Conservation (phyloP, 2,888 invertebrate genomes). For the Drosophila merina region DNA sequence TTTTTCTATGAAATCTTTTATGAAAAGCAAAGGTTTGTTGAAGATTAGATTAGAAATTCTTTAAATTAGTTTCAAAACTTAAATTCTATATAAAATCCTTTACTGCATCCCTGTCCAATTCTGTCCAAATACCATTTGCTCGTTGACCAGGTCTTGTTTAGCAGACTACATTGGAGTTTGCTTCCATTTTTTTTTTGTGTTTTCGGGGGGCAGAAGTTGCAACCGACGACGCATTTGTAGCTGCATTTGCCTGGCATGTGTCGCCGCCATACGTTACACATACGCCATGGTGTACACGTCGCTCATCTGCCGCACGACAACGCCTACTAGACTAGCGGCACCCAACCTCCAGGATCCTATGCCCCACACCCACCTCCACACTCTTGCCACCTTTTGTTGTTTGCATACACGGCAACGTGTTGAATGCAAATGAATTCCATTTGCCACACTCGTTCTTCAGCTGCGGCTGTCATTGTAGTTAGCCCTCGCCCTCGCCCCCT, state of each 20-base stretch:
- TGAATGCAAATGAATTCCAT: constrained; percentile 76
- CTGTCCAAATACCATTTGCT: constrained; percentile 24
- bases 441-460: constrained; percentile 31
- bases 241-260: constrained; percentile 25
- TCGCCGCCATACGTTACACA: constrained; percentile 47
- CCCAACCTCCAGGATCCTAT: not conserved
- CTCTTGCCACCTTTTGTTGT: constrained; percentile 29
- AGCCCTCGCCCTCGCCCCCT: constrained; percentile 2
- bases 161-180: constrained; percentile 39
- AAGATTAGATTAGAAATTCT: no score
- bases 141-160: constrained; percentile 49
- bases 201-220: constrained; percentile 34
- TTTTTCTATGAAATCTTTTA: no score
- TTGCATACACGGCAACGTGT: constrained; percentile 66
- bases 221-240: constrained; percentile 33
- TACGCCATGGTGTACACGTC: constrained; percentile 58
- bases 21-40: no score
- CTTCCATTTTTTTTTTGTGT: constrained; percentile 35
- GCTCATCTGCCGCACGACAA: constrained; percentile 60
- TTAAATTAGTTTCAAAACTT: no score
- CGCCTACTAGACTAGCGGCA: constrained; percentile 9
- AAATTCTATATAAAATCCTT: not conserved
- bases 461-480: constrained; percentile 45
- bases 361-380: not conserved
- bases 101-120: constrained; percentile 43